Percentiles rank a stretch among this genome's conserved stretches.
Evolutionary conservation across 2,888 invertebrate genomes (phyloP).

Genomic region (Oasisia sp.): DNA sequence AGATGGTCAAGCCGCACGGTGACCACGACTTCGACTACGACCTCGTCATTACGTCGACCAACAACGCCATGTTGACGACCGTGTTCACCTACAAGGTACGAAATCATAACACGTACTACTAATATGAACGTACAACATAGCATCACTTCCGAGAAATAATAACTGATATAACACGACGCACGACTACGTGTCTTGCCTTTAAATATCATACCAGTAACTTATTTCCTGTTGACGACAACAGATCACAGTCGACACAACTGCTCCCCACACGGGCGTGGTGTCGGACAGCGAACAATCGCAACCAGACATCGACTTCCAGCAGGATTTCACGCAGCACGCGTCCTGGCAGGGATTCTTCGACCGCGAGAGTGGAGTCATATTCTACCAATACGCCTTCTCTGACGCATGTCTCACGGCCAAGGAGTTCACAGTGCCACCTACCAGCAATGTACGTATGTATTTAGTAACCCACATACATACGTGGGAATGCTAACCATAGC

Average conservation of each 20-base stretch:
- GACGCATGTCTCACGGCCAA: slow-evolving; percentile 36
- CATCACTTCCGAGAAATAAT: too few species aligned
- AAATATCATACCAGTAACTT: neutral
- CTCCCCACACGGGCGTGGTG: slow-evolving; percentile 25
- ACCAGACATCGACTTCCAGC: slow-evolving; percentile 31
- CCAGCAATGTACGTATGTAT: neutral
- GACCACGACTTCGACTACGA: slow-evolving; percentile 27
- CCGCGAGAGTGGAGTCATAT: slow-evolving; percentile 30
- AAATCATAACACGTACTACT: neutral
- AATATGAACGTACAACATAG: neutral
- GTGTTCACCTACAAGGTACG: slow-evolving; percentile 19
- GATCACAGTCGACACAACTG: slow-evolving; percentile 24
- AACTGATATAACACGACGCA: neutral
- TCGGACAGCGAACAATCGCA: slow-evolving; percentile 6
- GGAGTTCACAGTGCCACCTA: neutral
- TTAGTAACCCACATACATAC: too few species aligned
- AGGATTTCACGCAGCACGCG: neutral
- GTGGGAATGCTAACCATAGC: too few species aligned
- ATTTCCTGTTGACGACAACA: neutral
- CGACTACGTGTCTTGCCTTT: neutral
- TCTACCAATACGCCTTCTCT: slow-evolving; percentile 46
- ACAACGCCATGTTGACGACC: slow-evolving; percentile 20
- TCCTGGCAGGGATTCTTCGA: slow-evolving; percentile 26
- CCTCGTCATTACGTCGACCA: slow-evolving; percentile 22
- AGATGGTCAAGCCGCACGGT: slow-evolving; percentile 23